Evolutionary conservation across 2,888 invertebrate genomes (phyloP).

Genomic region (Leptopterna dolabrata): DNA sequence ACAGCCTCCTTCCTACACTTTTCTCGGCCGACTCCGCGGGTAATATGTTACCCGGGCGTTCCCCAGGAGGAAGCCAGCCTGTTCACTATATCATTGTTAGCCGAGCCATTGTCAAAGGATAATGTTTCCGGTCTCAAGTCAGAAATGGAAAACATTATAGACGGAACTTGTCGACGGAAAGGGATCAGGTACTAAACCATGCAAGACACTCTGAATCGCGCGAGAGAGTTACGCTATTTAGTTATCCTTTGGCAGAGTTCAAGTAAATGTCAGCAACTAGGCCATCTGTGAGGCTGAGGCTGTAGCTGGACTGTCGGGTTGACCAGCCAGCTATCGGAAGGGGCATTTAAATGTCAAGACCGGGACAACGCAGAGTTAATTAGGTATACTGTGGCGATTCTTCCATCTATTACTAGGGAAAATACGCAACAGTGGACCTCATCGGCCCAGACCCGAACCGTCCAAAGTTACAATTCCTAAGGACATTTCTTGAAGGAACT

Average conservation of each 20-base stretch:
- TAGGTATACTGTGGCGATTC: not conserved
- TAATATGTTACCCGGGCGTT: not conserved
- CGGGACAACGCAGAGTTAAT: not conserved
- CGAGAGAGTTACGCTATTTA: not conserved
- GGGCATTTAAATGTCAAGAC: not conserved
- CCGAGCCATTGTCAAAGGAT: not conserved
- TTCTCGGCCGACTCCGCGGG: not conserved
- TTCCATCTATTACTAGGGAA: not conserved
- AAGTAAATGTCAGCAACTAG: not conserved
- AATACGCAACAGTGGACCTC: not conserved
- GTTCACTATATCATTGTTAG: not conserved
- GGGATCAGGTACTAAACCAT: not conserved
- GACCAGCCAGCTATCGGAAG: not conserved
- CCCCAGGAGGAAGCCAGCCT: not conserved
- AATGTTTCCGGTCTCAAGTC: not conserved
- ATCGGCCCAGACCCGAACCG: not conserved
- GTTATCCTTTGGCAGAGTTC: not conserved
- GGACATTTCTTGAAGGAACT: no score
- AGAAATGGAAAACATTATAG: not conserved
- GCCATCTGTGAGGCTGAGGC: slow-evolving; percentile 1
- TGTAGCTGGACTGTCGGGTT: not conserved
- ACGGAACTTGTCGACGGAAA: no score
- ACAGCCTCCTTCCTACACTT: slow-evolving; percentile 1
- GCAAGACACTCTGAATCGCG: not conserved
- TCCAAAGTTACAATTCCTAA: no score